These are phyloP conservation scores for Lepidocolaptes lacrymiger DNA, from an alignment of 2,797 vertebrate genomes.

Conservation along the genomic window DNA sequence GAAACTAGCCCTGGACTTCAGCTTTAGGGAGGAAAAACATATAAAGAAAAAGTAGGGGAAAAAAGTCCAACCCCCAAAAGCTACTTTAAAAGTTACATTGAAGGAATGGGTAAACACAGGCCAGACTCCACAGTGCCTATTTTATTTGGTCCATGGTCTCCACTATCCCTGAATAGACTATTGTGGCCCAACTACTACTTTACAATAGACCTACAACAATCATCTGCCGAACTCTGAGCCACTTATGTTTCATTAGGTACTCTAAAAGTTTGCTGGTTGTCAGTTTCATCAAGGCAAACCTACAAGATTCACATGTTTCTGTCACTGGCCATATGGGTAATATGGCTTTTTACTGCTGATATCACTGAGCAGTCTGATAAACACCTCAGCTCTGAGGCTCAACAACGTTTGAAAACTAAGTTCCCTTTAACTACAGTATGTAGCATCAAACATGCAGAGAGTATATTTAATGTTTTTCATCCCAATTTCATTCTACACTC, in stretches of 20 bases:
- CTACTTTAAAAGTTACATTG: background rate
- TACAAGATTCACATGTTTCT: background rate
- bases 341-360: background rate
- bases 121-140: background rate
- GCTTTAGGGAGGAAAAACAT: background rate
- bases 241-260: background rate
- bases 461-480: background rate
- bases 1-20: background rate
- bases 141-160: background rate
- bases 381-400: background rate
- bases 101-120: background rate
- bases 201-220: rapidly evolving
- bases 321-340: background rate
- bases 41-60: rapidly evolving
- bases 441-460: background rate
- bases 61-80: rapidly evolving
- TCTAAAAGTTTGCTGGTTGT: background rate
- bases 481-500: background rate
- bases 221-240: background rate
- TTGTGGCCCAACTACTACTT: background rate
- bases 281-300: background rate
- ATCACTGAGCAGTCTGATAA: background rate
- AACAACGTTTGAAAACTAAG: background rate
- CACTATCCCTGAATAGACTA: background rate
- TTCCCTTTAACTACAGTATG: background rate